These are phyloP conservation scores for Meriones unguiculatus DNA, from an alignment of 2,113 vertebrate genomes.

Conservation along the genomic window DNA sequence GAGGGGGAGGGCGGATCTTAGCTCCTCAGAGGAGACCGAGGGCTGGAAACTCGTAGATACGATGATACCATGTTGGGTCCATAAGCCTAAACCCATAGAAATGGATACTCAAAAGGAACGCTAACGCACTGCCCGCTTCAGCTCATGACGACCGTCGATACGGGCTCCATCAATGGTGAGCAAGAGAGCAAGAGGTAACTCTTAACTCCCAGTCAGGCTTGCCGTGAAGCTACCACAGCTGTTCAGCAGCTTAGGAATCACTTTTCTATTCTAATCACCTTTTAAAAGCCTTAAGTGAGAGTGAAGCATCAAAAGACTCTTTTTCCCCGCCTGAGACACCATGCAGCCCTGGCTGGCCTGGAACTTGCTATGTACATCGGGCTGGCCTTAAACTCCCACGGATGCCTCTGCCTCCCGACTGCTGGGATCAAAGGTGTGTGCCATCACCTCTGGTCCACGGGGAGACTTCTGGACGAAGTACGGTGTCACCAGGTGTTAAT, in stretches of 20 bases:
- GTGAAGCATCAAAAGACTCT: not conserved
- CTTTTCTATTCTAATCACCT: not conserved
- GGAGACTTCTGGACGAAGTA: not conserved
- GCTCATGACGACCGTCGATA: not conserved
- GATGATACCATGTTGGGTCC: no score
- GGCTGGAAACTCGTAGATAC: not conserved
- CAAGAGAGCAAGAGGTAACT: not conserved
- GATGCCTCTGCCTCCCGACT: not conserved
- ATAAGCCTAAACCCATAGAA: not conserved
- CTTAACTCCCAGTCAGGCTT: not conserved
- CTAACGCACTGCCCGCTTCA: not conserved
- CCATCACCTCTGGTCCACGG: not conserved
- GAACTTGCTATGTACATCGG: no score
- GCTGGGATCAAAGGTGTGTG: not conserved
- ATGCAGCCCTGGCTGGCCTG: not conserved
- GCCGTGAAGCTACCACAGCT: not conserved
- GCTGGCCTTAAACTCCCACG: not conserved
- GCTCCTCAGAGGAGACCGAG: not conserved
- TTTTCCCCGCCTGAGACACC: not conserved
- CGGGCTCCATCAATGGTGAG: no score
- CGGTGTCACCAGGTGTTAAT: not conserved
- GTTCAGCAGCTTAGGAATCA: not conserved
- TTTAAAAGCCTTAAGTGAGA: not conserved
- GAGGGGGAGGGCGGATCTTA: no score
- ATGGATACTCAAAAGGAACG: not conserved